Base-by-base conservation (phyloP, 64 coral and sea anemone genomes). In the Dendronephthya gigantea region DNA sequence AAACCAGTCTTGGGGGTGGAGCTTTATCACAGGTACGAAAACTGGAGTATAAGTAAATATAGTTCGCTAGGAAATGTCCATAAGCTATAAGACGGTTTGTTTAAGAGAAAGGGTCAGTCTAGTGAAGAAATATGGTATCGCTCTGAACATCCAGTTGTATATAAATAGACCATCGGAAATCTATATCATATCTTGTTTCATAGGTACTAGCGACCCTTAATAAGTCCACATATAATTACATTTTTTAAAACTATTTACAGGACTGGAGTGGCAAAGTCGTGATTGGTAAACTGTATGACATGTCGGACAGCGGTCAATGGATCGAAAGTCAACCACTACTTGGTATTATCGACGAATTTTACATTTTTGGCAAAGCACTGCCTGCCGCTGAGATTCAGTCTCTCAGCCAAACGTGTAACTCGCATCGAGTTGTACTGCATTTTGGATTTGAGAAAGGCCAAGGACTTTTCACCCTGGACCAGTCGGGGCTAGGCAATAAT, bases 401-500 rank as follows among this genome's bases (percentile, higher is more conserved):
- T 45, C 87, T 98, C 9, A 90, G 87, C 27, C 89, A 93, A 59
- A 91, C 87, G 4, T 98, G 95, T 49, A 92, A 93, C 88, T 93
- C 88, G 65, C 82, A 93, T n/a, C 84, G 92, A 40, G 75, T 88
- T 27, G 94, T 97, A 17, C 34, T 97, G 19, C 94, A 97, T 50
- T 91, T 91, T 56, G 94, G 94, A 1, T 97, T 97, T 82, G 87
- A 97, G 32, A 36, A 90, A 35, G 90, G 88, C 72, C 87, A 92
- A 34, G 91, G 87, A 1, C 39, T 86, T 49, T 72, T 83, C 1
- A 89, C 92, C 11, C 92, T 90, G 37, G 94, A 97, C 66, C 94
- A 97, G 36, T 97, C 94, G 1, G 94, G 94, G 15, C 84, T 97
- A 10, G 94, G 91, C 15, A 97, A 97, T 69, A 97, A 97, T 82